Conservation (phyloP, 2,797 vertebrate species). For the Oryzias dopingdopingensis region DNA sequence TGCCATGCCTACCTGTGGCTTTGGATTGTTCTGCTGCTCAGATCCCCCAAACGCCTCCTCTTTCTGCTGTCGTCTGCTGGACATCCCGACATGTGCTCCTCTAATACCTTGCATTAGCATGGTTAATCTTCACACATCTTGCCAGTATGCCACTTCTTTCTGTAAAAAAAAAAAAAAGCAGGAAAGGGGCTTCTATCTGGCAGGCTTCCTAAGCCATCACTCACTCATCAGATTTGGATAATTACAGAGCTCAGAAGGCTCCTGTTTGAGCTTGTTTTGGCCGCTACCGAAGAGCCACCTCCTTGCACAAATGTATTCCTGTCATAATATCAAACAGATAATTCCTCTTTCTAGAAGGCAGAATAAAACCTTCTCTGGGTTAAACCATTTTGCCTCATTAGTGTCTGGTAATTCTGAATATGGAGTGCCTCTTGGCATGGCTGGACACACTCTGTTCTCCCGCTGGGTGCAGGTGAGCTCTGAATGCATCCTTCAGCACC, state of each 20-base stretch:
- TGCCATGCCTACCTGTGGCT: constrained; percentile 66
- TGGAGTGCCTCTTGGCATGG: constrained; percentile 73
- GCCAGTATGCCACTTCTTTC: constrained; percentile 22
- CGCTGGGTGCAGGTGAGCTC: constrained; percentile 81
- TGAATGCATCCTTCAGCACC: constrained; percentile 77
- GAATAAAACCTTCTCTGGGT: constrained; percentile 35
- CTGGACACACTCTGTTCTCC: constrained; percentile 68
- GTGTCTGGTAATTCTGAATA: constrained; percentile 60
- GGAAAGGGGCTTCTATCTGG: constrained; percentile 36
- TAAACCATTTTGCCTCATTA: constrained; percentile 36
- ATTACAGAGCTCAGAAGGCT: constrained; percentile 49
- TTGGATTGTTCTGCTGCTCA: constrained; percentile 37
- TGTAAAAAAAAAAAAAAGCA: constrained; percentile 37
- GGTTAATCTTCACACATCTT: background rate
- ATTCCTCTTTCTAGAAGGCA: constrained; percentile 21
- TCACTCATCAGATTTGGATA: constrained; percentile 51
- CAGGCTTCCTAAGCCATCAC: constrained; percentile 33
- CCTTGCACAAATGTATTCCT: too few relatives aligned
- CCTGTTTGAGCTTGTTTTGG: constrained; percentile 51
- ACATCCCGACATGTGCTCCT: constrained; percentile 11
- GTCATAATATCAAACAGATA: too few relatives aligned
- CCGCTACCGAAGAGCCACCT: constrained; percentile 8
- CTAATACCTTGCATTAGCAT: constrained; percentile 4
- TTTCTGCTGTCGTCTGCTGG: constrained; percentile 18
- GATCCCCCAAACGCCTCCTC: constrained; percentile 60